Evolutionary conservation across 2,797 vertebrate species (phyloP).

Genomic region (Sylvia borin): DNA sequence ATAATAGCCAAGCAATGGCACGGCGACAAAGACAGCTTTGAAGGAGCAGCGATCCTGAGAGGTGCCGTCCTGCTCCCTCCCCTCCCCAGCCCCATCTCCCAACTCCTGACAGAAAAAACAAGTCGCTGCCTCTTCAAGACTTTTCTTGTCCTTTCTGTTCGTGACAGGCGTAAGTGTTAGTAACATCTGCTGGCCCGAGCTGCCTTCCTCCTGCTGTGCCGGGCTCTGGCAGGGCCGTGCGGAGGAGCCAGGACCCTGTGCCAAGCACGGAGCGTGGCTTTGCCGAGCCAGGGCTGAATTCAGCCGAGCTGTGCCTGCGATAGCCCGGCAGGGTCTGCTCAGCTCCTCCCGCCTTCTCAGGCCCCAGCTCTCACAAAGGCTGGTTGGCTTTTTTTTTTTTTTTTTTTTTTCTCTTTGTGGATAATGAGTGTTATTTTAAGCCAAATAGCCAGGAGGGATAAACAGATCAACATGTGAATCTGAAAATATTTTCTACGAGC

Average conservation of each 20-base stretch:
- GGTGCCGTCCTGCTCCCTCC: background rate
- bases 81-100: background rate
- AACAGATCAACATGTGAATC: conserved; percentile 24
- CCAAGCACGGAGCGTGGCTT: background rate
- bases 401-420: background rate
- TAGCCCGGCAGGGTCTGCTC: background rate
- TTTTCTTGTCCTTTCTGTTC: conserved; percentile 41
- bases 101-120: conserved; percentile 21
- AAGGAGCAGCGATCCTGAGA: background rate
- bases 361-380: background rate
- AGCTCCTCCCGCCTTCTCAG: background rate
- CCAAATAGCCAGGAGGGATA: background rate
- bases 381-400: background rate
- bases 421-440: conserved; percentile 5
- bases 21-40: background rate
- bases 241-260: background rate
- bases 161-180: conserved; percentile 50
- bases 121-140: conserved; percentile 40
- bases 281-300: background rate
- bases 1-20: background rate
- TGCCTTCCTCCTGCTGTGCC: conserved; percentile 29
- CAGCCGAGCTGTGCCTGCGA: background rate
- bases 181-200: conserved; percentile 54
- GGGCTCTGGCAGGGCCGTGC: background rate
- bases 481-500: background rate